Evolutionary conservation across 2,888 invertebrate species (phyloP), one percentile per base, ranked within the genome.

Genomic region (Hemicrepidius hirtus): DNA sequence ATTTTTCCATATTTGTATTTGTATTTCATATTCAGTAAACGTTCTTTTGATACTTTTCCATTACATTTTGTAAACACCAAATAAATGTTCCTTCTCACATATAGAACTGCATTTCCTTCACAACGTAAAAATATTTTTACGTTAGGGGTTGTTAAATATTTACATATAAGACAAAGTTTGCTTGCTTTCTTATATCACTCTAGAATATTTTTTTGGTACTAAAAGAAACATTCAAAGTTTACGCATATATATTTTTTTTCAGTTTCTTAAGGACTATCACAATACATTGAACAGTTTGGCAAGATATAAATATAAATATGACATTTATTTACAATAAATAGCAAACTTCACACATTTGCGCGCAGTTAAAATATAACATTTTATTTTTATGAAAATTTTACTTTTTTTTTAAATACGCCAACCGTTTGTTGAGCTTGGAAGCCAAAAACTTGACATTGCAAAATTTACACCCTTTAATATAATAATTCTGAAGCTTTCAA

Each of bases 241-340:
- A 68, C 60, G 68, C 41, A 55, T 68, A 63, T 68, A 68, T 24
- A 24, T 24, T 24, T 68, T 62, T 68, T 53, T 53, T 41, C 18
- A 68, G 41, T 62, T 53, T 68, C 68, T 68, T 68, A 68, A 37
- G 62, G 46, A 66, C 79, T 79, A 79, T 78, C 77, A 78, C 78
- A 78, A 75, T 78, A 79, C 79, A 79, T 76, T 74, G 76, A 78
- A 79, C 78, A 78, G 49, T 73, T 77, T 76, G 76, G 74, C 77
- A 74, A 74, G 70, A 78, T 68, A 68, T 68, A 68, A 68, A 80
- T 80, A 80, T 80, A 82, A 79, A 82, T 82, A 80, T 79, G 80
- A 82, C 81, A 81, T 79, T 76, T 82, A 82, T 83, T 78, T 83
- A 83, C 83, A 82, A 75, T 80, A 77, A 78, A 81, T 83, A 83